Percentiles rank a stretch among this genome's conserved stretches.
These are phyloP conservation scores for Melanchra persicariae DNA, from an alignment of 2,888 invertebrate species.

Conservation along the genomic window DNA sequence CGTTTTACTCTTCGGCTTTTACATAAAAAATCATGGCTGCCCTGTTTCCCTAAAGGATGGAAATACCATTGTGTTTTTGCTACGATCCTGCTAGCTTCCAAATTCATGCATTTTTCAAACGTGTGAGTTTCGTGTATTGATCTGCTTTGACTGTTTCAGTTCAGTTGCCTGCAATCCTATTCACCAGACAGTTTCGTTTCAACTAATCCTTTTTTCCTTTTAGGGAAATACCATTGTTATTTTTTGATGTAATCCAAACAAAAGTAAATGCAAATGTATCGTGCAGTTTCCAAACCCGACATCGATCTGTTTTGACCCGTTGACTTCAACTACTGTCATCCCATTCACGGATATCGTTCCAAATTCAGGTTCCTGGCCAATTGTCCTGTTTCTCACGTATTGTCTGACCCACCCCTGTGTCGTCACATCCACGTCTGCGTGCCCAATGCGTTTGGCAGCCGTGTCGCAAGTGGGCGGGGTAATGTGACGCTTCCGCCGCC, in stretches of 20 bases:
- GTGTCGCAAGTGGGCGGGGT: conserved; percentile 68
- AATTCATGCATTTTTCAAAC: conserved; percentile 21
- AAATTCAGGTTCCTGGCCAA: conserved; percentile 40
- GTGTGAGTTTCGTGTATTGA: conserved; percentile 4
- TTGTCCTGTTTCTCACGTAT: conserved; percentile 68
- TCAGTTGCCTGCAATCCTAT: conserved; percentile 18
- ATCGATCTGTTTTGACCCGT: conserved; percentile 30
- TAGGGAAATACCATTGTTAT: conserved; percentile 18
- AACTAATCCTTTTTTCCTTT: neutral
- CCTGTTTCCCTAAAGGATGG: neutral
- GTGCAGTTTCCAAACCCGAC: conserved; percentile 5
- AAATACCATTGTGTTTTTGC: conserved; percentile 11
- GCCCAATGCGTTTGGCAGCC: conserved; percentile 61
- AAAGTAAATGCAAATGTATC: neutral
- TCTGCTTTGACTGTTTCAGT: conserved; percentile 10
- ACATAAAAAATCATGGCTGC: conserved; percentile 31
- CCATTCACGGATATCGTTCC: conserved; percentile 42
- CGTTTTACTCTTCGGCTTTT: conserved; percentile 17
- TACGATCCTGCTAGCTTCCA: neutral
- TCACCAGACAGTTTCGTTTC: conserved; percentile 9
- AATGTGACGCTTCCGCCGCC: conserved; percentile 66
- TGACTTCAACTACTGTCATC: conserved; percentile 30
- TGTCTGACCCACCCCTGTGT: conserved; percentile 72
- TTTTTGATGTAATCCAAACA: neutral
- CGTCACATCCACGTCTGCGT: conserved; percentile 68